These are phyloP conservation scores for Sebastes umbrosus DNA, from an alignment of 2,797 vertebrate species.

Conservation along the genomic window DNA sequence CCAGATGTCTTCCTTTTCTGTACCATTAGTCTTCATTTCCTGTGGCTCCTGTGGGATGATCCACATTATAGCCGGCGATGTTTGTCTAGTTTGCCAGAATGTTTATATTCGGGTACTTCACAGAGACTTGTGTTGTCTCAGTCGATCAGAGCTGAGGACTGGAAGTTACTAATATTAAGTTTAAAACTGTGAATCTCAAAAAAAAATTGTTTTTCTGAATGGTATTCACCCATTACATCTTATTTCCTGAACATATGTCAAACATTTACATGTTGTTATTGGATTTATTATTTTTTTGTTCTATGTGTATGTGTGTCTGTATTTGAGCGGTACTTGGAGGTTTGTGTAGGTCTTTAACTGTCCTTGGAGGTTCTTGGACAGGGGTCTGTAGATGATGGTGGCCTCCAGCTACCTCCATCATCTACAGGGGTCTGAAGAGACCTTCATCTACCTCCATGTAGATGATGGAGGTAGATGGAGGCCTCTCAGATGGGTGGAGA, in stretches of 20 bases:
- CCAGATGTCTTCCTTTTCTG: conserved; percentile 23
- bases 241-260: neutral
- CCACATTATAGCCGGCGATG: neutral
- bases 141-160: neutral
- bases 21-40: conserved; percentile 25
- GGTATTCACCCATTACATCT: neutral
- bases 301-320: neutral
- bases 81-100: conserved; percentile 12
- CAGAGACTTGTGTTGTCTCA: neutral
- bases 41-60: neutral
- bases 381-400: too few relatives aligned
- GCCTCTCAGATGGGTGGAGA: too few relatives aligned
- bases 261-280: neutral
- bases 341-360: neutral
- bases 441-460: too few relatives aligned
- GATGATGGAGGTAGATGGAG: too few relatives aligned
- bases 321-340: neutral
- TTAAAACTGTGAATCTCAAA: neutral
- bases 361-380: neutral
- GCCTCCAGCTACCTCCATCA: too few relatives aligned
- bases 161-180: neutral
- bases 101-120: neutral
- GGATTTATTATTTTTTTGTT: neutral
- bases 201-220: too few relatives aligned
- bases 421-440: too few relatives aligned